Conservation (phyloP, 2,888 invertebrate species). For the Ophioninae sp. region DNA sequence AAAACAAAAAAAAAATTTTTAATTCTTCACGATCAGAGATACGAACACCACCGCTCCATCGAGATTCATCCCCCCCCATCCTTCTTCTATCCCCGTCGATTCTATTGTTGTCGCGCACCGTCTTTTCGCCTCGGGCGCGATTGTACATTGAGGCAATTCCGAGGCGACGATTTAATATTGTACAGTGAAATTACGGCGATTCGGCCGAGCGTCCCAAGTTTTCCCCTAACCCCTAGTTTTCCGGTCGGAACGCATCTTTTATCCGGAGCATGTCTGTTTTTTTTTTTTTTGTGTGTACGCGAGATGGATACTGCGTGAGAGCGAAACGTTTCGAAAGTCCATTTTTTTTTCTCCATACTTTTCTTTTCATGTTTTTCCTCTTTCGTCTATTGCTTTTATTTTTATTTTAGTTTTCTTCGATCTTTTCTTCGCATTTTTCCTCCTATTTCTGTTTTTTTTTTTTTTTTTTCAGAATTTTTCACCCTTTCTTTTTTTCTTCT, state of each 20-base stretch:
- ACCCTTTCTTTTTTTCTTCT: no score
- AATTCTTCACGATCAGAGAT: neutral
- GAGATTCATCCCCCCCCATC: neutral
- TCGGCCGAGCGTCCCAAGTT: neutral
- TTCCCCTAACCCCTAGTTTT: neutral
- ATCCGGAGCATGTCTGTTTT: slow-evolving; percentile 17
- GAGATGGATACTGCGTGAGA: neutral
- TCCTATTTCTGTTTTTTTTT: neutral
- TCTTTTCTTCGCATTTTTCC: no score
- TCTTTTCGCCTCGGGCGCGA: neutral
- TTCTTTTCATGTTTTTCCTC: neutral
- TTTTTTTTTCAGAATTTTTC: no score
- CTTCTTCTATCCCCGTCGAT: neutral
- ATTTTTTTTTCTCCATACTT: neutral
- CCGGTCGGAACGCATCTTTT: slow-evolving; percentile 60
- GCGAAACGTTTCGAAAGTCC: neutral
- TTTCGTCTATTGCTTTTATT: no score
- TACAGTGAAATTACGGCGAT: slow-evolving; percentile 65
- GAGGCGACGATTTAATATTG: slow-evolving; percentile 54
- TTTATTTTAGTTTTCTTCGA: no score
- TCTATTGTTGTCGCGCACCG: neutral
- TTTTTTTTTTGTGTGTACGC: neutral
- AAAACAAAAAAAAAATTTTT: neutral
- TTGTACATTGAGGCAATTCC: slow-evolving; percentile 4
- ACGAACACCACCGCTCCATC: neutral